Conservation (phyloP, 2,113 vertebrate genomes). For the Bagarius yarrelli region DNA sequence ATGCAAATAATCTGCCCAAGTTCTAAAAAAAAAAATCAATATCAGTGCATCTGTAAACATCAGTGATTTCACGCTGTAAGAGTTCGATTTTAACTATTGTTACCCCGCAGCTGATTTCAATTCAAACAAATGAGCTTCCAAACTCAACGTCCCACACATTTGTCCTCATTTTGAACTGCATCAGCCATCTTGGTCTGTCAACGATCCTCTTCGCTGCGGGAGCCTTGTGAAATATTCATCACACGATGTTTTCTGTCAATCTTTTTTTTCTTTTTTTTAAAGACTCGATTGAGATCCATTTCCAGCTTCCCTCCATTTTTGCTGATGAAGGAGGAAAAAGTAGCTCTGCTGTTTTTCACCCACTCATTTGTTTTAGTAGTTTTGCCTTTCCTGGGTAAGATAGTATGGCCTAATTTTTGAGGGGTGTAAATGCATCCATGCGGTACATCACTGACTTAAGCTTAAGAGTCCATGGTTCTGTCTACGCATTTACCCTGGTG, state of each 20-base stretch:
- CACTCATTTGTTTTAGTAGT: slow-evolving; percentile 8
- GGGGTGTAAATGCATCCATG: background rate
- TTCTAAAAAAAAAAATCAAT: too few relatives aligned
- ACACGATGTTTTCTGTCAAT: slow-evolving; percentile 34
- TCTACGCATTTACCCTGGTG: background rate
- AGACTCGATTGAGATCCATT: slow-evolving; percentile 8
- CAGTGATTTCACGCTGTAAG: background rate
- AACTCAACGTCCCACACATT: background rate
- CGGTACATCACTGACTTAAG: background rate
- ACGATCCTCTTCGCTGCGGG: background rate
- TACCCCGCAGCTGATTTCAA: background rate
- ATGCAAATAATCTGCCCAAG: too few relatives aligned
- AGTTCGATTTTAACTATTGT: background rate
- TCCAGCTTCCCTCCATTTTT: background rate
- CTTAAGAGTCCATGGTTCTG: background rate
- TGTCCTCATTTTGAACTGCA: background rate
- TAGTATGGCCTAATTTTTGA: background rate
- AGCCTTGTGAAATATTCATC: slow-evolving; percentile 44
- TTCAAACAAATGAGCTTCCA: background rate
- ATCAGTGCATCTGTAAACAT: too few relatives aligned
- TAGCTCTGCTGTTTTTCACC: slow-evolving; percentile 22
- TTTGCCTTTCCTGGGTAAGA: background rate
- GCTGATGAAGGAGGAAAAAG: slow-evolving; percentile 29
- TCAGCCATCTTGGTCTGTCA: slow-evolving; percentile 20
- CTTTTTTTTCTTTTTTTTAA: background rate